phyloP scores from a whole-genome alignment of 2,113 vertebrate genomes.

The Sander lucioperca region DNA sequence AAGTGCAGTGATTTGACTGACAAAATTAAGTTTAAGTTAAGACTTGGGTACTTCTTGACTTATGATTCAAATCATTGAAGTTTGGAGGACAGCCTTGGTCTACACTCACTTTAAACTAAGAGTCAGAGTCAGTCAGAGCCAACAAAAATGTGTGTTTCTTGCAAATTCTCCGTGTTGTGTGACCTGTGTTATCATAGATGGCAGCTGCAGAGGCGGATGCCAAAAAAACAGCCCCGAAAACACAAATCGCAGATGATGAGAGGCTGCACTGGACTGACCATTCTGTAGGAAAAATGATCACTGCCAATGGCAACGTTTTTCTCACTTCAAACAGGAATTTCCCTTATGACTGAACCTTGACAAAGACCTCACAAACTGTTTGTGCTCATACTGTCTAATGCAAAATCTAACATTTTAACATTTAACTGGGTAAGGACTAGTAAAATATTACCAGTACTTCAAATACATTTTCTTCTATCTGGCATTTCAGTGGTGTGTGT shows the following conservation, averaged over 20 bases:
- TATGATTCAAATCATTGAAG: neutral
- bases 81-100: neutral
- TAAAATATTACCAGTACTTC: conserved; percentile 9
- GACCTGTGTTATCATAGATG: neutral
- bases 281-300: conserved; percentile 18
- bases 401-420: neutral
- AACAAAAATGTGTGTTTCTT: neutral
- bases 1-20: neutral
- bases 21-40: neutral
- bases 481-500: neutral
- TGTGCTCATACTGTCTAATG: neutral
- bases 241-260: conserved; percentile 31
- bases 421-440: neutral
- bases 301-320: conserved; percentile 5
- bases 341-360: neutral
- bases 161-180: neutral
- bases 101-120: no score
- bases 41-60: neutral
- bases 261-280: conserved; percentile 12
- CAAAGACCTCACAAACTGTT: conserved; percentile 2
- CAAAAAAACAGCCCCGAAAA: conserved; percentile 6
- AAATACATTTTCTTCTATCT: neutral
- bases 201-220: conserved; percentile 31
- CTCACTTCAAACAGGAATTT: conserved; percentile 12
- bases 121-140: neutral